Evolutionary conservation across 2,888 invertebrate species (phyloP).

Genomic region (Dysmachus trigonus): DNA sequence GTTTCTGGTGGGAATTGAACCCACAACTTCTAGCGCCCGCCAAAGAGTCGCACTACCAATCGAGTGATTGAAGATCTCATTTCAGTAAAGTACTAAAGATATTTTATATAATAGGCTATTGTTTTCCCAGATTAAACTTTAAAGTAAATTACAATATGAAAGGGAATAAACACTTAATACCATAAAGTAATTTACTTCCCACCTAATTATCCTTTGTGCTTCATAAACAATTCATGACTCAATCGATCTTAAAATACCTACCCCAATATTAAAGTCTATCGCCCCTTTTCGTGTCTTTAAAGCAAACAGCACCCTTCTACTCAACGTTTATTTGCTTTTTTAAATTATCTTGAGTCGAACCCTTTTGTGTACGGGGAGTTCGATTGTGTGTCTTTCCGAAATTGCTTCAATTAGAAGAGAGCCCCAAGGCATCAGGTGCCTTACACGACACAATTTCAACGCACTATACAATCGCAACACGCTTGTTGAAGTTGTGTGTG

Average conservation of each 20-base stretch:
- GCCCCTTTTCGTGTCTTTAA: background rate
- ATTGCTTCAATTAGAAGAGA: conserved; percentile 27
- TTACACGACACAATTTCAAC: background rate
- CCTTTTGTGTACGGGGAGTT: background rate
- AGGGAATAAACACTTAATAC: background rate
- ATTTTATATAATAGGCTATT: background rate
- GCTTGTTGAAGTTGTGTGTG: background rate
- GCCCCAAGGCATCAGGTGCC: background rate
- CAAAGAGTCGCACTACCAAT: no score
- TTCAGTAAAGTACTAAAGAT: background rate
- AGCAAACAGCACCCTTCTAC: background rate
- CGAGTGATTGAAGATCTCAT: no score
- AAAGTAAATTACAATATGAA: background rate
- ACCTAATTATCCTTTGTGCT: background rate
- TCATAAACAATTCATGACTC: background rate
- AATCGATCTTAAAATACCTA: background rate
- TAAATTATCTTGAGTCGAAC: background rate
- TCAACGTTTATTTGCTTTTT: background rate
- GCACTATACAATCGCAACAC: background rate
- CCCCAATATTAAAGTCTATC: background rate
- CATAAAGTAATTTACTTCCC: background rate
- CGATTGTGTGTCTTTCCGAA: background rate
- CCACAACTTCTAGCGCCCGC: no score
- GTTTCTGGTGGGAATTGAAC: no score
- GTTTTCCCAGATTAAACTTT: background rate